A percentile compares a stretch with the other conserved stretches of the same genome.
phyloP scores from a whole-genome alignment of 2,113 vertebrate genomes.

The Lipophrys pholis region DNA sequence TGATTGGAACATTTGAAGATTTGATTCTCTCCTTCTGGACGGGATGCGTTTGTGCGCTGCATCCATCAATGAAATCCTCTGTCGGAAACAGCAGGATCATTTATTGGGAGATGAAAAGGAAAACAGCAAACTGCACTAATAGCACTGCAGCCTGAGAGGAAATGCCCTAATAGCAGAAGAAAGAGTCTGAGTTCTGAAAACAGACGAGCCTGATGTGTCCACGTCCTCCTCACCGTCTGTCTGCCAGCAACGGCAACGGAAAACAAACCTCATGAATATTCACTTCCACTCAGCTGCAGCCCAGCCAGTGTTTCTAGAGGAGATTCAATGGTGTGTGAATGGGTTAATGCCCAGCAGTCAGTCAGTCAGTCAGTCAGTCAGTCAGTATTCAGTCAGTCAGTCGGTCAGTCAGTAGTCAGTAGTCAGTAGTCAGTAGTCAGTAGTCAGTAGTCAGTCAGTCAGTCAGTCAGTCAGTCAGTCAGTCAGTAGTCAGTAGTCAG shows the following conservation, averaged over 20 bases:
- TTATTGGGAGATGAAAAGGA: neutral
- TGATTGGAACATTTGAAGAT: neutral
- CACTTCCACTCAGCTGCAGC: slow-evolving; percentile 1
- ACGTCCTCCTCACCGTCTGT: neutral
- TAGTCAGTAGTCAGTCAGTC: slow-evolving; percentile 6
- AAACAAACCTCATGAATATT: slow-evolving; percentile 50
- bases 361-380: slow-evolving; percentile 16
- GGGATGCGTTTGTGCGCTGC: neutral
- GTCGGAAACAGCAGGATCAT: neutral
- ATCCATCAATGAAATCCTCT: neutral
- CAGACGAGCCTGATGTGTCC: neutral
- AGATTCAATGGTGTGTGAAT: slow-evolving; percentile 14
- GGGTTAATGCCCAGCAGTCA: neutral
- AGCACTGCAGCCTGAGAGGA: neutral
- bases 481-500: too few relatives aligned
- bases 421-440: too few relatives aligned
- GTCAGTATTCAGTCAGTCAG: neutral
- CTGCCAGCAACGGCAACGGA: slow-evolving; percentile 22
- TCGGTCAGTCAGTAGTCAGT: slow-evolving; percentile 10
- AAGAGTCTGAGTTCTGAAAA: neutral
- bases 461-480: too few relatives aligned
- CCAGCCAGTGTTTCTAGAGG: neutral
- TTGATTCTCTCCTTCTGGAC: neutral
- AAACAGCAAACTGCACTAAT: neutral
- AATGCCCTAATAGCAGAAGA: neutral